Conservation (phyloP, 1,140 invertebrate genomes). For the Eurosta solidaginis region DNA sequence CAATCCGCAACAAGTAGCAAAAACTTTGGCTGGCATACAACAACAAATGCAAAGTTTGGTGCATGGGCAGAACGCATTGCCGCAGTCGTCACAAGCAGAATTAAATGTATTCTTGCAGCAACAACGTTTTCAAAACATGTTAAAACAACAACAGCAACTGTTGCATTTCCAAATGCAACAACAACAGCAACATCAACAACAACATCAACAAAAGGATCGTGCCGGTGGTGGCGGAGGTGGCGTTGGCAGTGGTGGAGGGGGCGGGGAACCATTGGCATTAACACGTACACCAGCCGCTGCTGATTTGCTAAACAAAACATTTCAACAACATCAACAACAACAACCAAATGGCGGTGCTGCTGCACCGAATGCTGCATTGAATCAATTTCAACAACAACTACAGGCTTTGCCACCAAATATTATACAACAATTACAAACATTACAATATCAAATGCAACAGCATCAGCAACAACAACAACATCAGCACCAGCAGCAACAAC, state of each 20-base stretch:
- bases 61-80: constrained; percentile 34
- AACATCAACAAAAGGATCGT: constrained; percentile 34
- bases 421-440: constrained; percentile 38
- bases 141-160: constrained; percentile 37
- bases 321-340: constrained; percentile 37
- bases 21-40: constrained; percentile 37
- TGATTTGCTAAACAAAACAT: constrained; percentile 37
- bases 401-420: constrained; percentile 36
- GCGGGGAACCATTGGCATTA: constrained; percentile 36
- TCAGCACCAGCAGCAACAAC: constrained; percentile 31
- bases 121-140: constrained; percentile 35
- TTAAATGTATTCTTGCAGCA: constrained; percentile 38
- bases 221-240: constrained; percentile 9
- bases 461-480: constrained; percentile 38
- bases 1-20: constrained; percentile 36
- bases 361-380: constrained; percentile 19
- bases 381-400: constrained; percentile 36
- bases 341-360: constrained; percentile 36
- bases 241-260: not conserved
- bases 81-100: constrained; percentile 35
- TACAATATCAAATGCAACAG: constrained; percentile 37
- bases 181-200: constrained; percentile 36
- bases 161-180: constrained; percentile 38
- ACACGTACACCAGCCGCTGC: constrained; percentile 35
- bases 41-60: constrained; percentile 41